Evolutionary conservation across 2,888 invertebrate genomes (phyloP).

Genomic region (Melanostoma scalare): DNA sequence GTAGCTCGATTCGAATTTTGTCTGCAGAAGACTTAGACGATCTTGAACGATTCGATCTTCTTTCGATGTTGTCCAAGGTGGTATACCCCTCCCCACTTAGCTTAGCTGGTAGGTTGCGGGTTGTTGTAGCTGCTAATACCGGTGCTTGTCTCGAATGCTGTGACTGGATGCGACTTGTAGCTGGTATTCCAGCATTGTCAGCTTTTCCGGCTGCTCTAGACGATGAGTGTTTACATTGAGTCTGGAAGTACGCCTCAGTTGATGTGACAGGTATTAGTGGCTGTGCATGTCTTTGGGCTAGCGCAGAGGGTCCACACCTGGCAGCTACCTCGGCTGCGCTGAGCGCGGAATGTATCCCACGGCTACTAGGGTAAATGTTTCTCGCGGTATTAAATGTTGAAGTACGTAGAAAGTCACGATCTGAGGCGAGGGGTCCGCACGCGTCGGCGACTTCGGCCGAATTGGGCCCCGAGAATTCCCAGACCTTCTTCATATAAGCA

Average conservation of each 20-base stretch:
- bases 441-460: too few relatives aligned
- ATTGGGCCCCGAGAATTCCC: too few relatives aligned
- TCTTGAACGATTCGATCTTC: not conserved
- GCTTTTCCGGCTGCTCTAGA: not conserved
- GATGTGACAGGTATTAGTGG: not conserved
- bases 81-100: too few relatives aligned
- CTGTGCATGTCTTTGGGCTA: too few relatives aligned
- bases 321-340: not conserved
- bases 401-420: too few relatives aligned
- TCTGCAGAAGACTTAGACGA: not conserved
- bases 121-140: not conserved
- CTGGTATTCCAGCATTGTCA: not conserved
- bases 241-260: not conserved
- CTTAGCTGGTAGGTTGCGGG: not conserved
- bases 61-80: too few relatives aligned
- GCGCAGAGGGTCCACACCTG: not conserved
- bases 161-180: too few relatives aligned
- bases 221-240: not conserved
- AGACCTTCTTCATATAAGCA: too few relatives aligned
- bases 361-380: not conserved
- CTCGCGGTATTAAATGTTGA: too few relatives aligned
- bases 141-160: too few relatives aligned
- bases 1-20: not conserved
- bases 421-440: too few relatives aligned
- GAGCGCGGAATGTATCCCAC: not conserved